phyloP scores from a whole-genome alignment of 1,140 invertebrate genomes.

The Holcopasites calliopsidis region DNA sequence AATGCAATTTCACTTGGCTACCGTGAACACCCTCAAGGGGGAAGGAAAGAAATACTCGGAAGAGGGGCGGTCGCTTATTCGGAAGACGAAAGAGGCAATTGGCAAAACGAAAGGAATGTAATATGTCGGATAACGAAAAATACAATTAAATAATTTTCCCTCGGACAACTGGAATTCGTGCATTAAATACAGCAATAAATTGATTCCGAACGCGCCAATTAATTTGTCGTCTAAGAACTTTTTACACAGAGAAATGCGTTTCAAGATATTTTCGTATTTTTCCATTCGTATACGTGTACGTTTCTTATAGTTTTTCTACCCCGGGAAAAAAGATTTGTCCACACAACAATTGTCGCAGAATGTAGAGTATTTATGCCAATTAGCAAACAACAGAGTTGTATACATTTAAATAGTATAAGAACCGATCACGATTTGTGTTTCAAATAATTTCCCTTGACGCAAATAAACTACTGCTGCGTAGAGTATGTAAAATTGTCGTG shows the following conservation, averaged over 20 bases:
- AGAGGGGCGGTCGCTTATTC: conserved; percentile 24
- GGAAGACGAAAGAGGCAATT: conserved; percentile 8
- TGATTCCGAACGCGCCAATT: conserved; percentile 43
- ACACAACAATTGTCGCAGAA: conserved; percentile 76
- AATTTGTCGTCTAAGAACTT: conserved; percentile 38
- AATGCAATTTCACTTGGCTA: background rate
- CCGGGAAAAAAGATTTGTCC: conserved; percentile 55
- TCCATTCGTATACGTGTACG: conserved; percentile 38
- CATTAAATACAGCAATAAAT: conserved; percentile 36
- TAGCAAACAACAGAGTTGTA: conserved; percentile 77
- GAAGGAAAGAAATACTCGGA: background rate
- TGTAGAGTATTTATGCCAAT: conserved; percentile 78
- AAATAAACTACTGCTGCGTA: background rate
- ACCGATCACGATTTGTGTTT: conserved; percentile 74
- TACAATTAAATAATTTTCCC: conserved; percentile 7
- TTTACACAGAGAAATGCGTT: conserved; percentile 48
- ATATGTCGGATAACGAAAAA: background rate
- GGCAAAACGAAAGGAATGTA: conserved; percentile 2
- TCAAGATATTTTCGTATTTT: conserved; percentile 49
- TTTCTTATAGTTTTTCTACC: conserved; percentile 50
- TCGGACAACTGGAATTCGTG: conserved; percentile 21
- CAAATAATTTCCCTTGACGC: conserved; percentile 56
- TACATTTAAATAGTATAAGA: conserved; percentile 78
- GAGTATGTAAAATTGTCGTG: background rate
- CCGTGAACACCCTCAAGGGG: background rate